phyloP scores from a whole-genome alignment of 37 sponge, comb jelly and placozoan genomes.

The Amphimedon queenslandica region DNA sequence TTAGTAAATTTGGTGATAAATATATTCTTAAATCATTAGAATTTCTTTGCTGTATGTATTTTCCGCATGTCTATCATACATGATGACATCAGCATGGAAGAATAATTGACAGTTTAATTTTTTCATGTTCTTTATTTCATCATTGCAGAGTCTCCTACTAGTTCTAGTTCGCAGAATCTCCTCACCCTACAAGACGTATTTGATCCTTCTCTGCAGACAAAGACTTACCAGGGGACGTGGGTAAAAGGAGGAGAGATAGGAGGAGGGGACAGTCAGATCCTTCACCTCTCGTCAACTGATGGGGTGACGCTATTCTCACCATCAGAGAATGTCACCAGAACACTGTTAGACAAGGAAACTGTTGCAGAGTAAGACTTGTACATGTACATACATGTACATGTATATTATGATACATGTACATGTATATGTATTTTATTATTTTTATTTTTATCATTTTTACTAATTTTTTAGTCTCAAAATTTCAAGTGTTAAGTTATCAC shows the following conservation, averaged over 20 bases:
- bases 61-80: no score
- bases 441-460: background rate
- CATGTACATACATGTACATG: background rate
- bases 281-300: background rate
- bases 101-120: no score
- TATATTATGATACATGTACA: background rate
- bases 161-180: background rate
- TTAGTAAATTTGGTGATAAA: no score
- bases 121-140: no score
- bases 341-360: background rate
- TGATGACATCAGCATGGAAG: no score
- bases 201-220: background rate
- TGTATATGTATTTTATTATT: background rate
- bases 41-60: no score
- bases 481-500: constrained; percentile 9
- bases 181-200: constrained; percentile 41
- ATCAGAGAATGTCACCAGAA: background rate
- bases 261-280: no score
- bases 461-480: background rate
- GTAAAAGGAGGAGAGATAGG: constrained; percentile 8
- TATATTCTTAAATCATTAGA: no score
- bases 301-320: constrained; percentile 26
- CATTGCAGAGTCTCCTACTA: no score
- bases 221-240: constrained; percentile 20
- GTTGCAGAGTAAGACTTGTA: background rate